A percentile compares a stretch with the other conserved stretches of the same genome.
phyloP scores from a whole-genome alignment of 2,113 vertebrate genomes.

The Gila orcuttii region DNA sequence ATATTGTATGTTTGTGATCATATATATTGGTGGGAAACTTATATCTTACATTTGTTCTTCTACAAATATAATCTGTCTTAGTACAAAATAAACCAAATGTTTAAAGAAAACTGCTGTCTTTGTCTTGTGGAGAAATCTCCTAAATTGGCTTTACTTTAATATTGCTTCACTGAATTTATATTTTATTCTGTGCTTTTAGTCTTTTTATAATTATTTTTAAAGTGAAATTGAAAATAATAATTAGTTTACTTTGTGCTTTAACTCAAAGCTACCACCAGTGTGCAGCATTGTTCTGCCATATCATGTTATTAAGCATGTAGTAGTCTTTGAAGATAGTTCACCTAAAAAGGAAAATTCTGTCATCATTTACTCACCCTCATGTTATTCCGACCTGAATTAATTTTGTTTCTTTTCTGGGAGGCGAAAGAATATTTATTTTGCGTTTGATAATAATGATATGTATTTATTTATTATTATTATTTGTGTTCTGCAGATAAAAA shows the following conservation, averaged over 20 bases:
- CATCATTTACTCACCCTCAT: background rate
- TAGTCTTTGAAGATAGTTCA: background rate
- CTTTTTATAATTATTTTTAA: background rate
- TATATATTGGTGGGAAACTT: background rate
- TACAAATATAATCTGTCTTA: background rate
- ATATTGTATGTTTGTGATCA: background rate
- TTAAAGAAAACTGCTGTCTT: background rate
- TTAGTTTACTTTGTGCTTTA: background rate
- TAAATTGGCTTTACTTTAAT: background rate
- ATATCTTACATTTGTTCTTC: background rate
- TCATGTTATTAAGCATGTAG: background rate
- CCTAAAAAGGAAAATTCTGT: background rate
- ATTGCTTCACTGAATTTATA: background rate
- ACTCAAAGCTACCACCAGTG: conserved; percentile 46
- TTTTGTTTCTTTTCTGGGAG: background rate
- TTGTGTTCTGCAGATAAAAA: too few species aligned
- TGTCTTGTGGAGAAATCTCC: background rate
- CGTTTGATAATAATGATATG: too few species aligned
- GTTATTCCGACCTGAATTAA: background rate
- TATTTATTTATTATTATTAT: too few species aligned
- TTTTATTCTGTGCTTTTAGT: background rate
- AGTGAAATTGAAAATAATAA: background rate
- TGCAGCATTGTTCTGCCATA: conserved; percentile 39
- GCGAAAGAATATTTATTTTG: background rate
- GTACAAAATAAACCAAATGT: conserved; percentile 8